Base-by-base conservation (phyloP, 2,888 invertebrate genomes). In the Brenthis hecate region DNA sequence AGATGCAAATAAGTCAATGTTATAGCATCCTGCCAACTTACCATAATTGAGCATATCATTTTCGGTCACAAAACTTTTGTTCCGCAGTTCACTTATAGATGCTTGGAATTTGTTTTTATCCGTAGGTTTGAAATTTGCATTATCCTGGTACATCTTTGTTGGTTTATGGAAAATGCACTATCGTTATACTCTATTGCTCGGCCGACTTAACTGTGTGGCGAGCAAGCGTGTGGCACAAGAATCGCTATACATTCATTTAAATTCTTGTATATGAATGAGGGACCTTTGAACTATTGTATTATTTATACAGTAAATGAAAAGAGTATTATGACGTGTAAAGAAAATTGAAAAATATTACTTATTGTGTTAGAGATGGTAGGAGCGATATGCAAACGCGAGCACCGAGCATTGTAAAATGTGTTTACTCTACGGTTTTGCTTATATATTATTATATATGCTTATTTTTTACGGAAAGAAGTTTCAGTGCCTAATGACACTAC, bases 211-310 rank as follows among this genome's bases (percentile, higher is more conserved):
- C 11, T 43, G 36, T 43, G 36, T 11, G 11, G 11, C 28, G 8
- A 8, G 8, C 11, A 11, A 11, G 36, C 36, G 11, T 43, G 11
- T 43, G 36, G 36, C 2, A 43, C 8, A 8, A 11, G 36, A 43
- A 13, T 51, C 43, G 11, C 43, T 56, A 70, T 60, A 64, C 66
- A 53, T 62, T 69, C 67, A 75, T 77, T 75, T 74, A 63, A 73
- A 76, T 80, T 78, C 76, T 67, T 74, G 78, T 82, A 81, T 84
- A 80, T 78, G 76, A 86, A 89, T 84, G 85, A 77, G 74, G 56
- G 78, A 88, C 89, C 91, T 88, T 64, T 88, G 87, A 87, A 78
- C 90, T 78, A 76, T 62, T 88, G 88, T 88, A 90, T 90, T 82
- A 87, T 89, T 84, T 70, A 88, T 72, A 71, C 75, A 43, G 70